Evolutionary conservation across 1,140 invertebrate species (phyloP), one percentile per base, ranked within the genome.

Genomic region (Harpegnathos saltator): DNA sequence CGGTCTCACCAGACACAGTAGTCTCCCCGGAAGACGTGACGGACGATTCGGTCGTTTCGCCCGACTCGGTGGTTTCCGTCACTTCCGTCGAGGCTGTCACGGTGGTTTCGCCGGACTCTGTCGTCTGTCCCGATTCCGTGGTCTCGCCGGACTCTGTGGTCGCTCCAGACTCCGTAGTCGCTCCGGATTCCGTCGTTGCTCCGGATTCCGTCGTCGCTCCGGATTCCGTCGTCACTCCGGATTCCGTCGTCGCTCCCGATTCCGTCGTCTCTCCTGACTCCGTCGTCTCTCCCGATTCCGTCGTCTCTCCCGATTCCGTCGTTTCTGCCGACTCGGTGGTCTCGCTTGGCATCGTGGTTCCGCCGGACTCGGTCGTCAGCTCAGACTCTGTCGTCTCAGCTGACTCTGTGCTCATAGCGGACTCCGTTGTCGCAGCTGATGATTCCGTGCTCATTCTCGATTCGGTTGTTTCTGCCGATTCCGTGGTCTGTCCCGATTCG

Each of bases 91-190:
- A 44, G 38, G 38, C 38, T 4, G 80, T 80, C 1, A 52, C 71
- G 4, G 84, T 87, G 9, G 88, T 85, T 33, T 65, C 63, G 9
- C 69, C 83, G n/a, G 88, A 88, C 63, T 83, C 86, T 0, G 86
- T 88, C 0, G 89, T 87, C 15, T n/a, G 14, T 56, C 68, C 83
- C 17, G 85, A 88, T 82, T 86, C 87, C 1, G 91, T 90, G 0
- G 86, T 89, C 19, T 14, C 15, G 11, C 65, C 87, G 4, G 84
- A 88, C 62, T 78, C 73, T 0, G 87, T 88, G 29, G 88, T 87
- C 58, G 48, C 33, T 33, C 33, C 50, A 74, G 72, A 5, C 48
- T 77, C n/a, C 62, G 77, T 29, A 84, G 44, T 48, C 85, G 80
- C 3, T 26, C 59, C 88, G 48, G 87, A 84, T 66, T 88, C 91